phyloP scores from a whole-genome alignment of 2,888 invertebrate species.

The Drosophila lutescens region DNA sequence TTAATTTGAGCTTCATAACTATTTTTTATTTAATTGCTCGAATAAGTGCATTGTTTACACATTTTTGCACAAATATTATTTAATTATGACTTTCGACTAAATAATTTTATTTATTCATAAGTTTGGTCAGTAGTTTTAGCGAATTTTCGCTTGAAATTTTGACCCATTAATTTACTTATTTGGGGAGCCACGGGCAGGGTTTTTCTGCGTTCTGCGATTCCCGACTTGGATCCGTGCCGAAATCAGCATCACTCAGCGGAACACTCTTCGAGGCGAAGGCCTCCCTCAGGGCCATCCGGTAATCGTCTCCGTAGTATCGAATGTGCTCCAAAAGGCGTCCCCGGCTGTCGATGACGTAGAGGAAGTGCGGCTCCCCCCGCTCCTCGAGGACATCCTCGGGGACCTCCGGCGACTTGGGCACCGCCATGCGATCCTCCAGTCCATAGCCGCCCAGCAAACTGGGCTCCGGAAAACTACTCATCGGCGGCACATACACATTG shows the following conservation, averaged over 20 bases:
- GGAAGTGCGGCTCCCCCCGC: constrained; percentile 37
- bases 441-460: constrained; percentile 14
- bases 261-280: constrained; percentile 13
- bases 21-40: neutral
- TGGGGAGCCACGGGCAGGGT: neutral
- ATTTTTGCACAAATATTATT: no score
- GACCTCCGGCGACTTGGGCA: constrained; percentile 4
- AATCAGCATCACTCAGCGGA: neutral
- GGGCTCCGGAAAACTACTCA: constrained; percentile 51
- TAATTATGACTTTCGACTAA: no score
- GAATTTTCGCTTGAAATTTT: no score
- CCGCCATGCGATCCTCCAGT: constrained; percentile 7
- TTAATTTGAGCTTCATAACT: neutral
- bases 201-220: neutral
- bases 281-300: constrained; percentile 52
- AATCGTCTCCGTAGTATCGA: constrained; percentile 55
- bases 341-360: constrained; percentile 47
- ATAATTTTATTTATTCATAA: no score
- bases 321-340: constrained; percentile 56
- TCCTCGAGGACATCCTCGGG: constrained; percentile 22
- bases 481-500: constrained; percentile 46
- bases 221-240: neutral
- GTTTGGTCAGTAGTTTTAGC: no score
- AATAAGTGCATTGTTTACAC: neutral
- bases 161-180: neutral